phyloP scores from a whole-genome alignment of 92 coral and sea anemone genomes.

The Galaxea fascicularis region DNA sequence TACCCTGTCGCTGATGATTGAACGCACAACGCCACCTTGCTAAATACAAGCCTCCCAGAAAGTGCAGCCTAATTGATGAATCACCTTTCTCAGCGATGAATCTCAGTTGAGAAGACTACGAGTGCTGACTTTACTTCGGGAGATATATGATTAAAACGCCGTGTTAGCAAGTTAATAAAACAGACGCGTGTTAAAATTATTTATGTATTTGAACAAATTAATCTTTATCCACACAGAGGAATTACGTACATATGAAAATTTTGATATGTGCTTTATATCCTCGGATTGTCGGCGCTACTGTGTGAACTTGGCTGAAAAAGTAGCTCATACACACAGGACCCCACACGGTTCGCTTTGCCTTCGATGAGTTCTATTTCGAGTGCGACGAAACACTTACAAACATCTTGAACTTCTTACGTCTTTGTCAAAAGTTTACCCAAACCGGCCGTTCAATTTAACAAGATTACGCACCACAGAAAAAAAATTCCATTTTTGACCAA shows the following conservation, averaged over 20 bases:
- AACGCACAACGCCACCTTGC: constrained; percentile 11
- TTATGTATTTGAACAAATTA: constrained; percentile 37
- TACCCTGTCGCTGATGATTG: constrained; percentile 1
- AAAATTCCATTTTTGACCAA: background rate
- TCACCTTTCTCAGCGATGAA: background rate
- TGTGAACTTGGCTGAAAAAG: background rate
- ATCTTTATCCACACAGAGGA: constrained; percentile 34
- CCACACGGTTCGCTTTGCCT: background rate
- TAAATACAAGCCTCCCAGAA: background rate
- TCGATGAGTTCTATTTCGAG: background rate
- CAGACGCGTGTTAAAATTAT: background rate
- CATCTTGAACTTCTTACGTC: background rate
- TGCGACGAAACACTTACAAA: background rate
- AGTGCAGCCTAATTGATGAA: background rate
- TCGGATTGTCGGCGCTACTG: background rate
- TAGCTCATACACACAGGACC: no score
- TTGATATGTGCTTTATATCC: constrained; percentile 31
- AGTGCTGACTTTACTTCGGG: background rate
- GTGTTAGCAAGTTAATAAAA: constrained; percentile 1
- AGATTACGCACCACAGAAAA: background rate
- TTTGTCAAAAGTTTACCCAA: background rate
- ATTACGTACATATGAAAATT: constrained; percentile 4
- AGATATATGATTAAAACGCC: background rate
- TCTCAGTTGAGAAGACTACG: background rate
- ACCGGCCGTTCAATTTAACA: background rate